A percentile compares a stretch with the other conserved stretches of the same genome.
Conservation (phyloP, 2,888 invertebrate genomes). For the Thera britannica region DNA sequence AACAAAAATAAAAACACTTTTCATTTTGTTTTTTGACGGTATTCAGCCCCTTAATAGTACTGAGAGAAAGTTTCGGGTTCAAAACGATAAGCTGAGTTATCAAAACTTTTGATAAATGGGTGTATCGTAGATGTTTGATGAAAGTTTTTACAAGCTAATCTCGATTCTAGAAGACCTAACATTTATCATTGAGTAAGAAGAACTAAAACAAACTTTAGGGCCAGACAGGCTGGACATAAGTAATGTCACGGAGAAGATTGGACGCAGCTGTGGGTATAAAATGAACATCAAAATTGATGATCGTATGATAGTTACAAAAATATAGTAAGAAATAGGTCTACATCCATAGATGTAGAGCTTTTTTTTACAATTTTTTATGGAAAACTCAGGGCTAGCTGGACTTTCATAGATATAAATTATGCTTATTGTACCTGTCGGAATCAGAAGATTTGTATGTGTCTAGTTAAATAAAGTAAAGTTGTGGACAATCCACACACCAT, state of each 20-base stretch:
- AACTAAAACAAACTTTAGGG: constrained; percentile 22
- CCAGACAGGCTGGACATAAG: constrained; percentile 9
- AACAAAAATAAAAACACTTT: no score
- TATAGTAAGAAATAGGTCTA: no score
- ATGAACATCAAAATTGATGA: neutral
- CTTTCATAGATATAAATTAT: no score
- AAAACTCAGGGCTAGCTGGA: neutral
- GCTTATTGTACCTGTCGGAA: no score
- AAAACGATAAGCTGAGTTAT: neutral
- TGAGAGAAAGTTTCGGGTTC: neutral
- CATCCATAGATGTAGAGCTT: no score
- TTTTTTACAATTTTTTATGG: neutral
- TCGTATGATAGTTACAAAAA: neutral
- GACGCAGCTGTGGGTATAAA: constrained; percentile 8
- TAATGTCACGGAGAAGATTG: constrained; percentile 11
- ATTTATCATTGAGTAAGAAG: constrained; percentile 23
- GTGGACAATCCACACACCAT: no score
- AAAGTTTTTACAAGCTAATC: constrained; percentile 28
- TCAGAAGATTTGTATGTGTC: no score
- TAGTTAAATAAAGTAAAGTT: no score
- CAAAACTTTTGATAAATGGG: constrained; percentile 26
- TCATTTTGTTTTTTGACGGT: no score
- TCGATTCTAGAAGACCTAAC: constrained; percentile 17
- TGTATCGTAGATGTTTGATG: constrained; percentile 18
- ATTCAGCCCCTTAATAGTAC: no score